These are phyloP conservation scores for Helicolenus hilgendorfi DNA, from an alignment of 2,797 vertebrate genomes.

Conservation along the genomic window DNA sequence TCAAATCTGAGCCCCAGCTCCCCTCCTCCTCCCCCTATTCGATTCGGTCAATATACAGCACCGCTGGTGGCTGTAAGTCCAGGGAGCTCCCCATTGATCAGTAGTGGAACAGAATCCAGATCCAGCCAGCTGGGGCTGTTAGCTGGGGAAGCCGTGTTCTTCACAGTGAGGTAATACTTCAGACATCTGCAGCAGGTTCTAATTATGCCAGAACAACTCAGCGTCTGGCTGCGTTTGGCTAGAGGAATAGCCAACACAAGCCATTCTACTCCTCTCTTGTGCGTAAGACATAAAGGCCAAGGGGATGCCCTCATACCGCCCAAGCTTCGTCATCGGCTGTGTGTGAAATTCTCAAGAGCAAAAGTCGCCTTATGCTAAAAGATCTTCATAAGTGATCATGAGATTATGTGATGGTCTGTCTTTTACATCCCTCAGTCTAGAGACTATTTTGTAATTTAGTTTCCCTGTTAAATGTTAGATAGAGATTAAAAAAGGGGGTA, in stretches of 20 bases:
- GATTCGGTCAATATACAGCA: conserved; percentile 52
- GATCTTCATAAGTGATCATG: background rate
- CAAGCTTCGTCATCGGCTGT: conserved; percentile 56
- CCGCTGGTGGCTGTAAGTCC: conserved; percentile 56
- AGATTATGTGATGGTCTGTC: background rate
- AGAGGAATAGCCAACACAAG: conserved; percentile 76
- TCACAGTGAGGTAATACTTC: conserved; percentile 85
- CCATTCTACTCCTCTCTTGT: conserved; percentile 69
- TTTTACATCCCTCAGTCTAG: background rate
- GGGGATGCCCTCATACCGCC: conserved; percentile 75
- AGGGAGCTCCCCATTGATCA: conserved; percentile 81
- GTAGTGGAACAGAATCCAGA: conserved; percentile 70
- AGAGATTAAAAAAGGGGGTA: background rate
- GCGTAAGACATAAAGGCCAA: conserved; percentile 74
- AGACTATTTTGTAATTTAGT: background rate
- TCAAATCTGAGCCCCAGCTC: background rate
- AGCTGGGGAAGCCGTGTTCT: conserved; percentile 86
- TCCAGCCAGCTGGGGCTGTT: conserved; percentile 83
- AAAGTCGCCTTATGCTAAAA: conserved; percentile 2
- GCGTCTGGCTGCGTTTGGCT: conserved; percentile 82
- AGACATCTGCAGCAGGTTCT: conserved; percentile 88
- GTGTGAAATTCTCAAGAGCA: conserved; percentile 43
- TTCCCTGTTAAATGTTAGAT: background rate
- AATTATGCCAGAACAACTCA: conserved; percentile 87
- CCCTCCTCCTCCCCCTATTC: background rate